phyloP scores from a whole-genome alignment of 2,113 vertebrate species.

The Hucho hucho region DNA sequence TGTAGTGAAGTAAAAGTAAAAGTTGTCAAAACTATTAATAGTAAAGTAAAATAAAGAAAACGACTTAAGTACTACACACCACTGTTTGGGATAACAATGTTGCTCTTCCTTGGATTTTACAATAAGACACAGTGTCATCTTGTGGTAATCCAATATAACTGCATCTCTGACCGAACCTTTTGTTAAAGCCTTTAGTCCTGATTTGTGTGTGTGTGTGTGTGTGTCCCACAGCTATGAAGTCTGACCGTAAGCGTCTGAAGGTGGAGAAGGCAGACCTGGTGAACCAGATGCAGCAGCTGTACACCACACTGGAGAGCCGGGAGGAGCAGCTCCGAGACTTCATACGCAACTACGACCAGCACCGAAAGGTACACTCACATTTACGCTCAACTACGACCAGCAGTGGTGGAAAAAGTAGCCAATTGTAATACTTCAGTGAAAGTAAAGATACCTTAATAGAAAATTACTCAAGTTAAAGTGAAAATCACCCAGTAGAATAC shows the following conservation, averaged over 20 bases:
- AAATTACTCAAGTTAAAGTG: too few relatives aligned
- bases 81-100: background rate
- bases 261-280: constrained; percentile 84
- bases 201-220: background rate
- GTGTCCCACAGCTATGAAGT: constrained; percentile 81
- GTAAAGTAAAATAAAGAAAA: too few relatives aligned
- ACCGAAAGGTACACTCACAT: constrained; percentile 75
- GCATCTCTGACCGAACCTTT: background rate
- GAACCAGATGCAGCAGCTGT: constrained; percentile 90
- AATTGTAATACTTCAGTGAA: too few relatives aligned
- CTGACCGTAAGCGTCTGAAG: constrained; percentile 85
- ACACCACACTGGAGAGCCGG: constrained; percentile 83
- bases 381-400: constrained; percentile 1
- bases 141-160: constrained; percentile 36
- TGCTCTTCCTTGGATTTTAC: background rate
- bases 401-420: too few relatives aligned
- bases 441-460: too few relatives aligned
- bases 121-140: constrained; percentile 52
- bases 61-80: too few relatives aligned
- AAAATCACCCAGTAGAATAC: too few relatives aligned
- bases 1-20: too few relatives aligned
- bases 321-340: constrained; percentile 89
- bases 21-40: too few relatives aligned
- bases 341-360: constrained; percentile 88
- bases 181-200: background rate